A percentile compares a stretch with the other conserved stretches of the same genome.
phyloP scores from a whole-genome alignment of 37 sponge, comb jelly and placozoan genomes.

The Crambe crambe region DNA sequence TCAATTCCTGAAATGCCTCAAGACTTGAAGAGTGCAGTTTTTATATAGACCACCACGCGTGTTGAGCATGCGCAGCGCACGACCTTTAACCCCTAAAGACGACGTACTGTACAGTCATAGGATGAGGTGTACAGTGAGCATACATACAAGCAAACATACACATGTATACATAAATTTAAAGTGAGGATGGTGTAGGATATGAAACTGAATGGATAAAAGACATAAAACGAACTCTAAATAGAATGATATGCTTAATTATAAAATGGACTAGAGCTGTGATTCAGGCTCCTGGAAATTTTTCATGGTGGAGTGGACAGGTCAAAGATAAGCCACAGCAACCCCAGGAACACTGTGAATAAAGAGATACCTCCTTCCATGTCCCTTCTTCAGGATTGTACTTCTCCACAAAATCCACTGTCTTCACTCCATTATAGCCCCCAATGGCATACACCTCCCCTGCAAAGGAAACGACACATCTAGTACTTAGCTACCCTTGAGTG shows the following conservation, averaged over 20 bases:
- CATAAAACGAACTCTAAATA: not conserved
- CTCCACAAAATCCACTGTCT: slow-evolving; percentile 90
- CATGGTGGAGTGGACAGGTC: slow-evolving; percentile 81
- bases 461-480: no score
- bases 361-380: slow-evolving; percentile 78
- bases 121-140: not conserved
- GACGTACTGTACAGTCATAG: no score
- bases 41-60: slow-evolving; percentile 40
- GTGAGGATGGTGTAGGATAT: not conserved
- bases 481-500: slow-evolving; percentile 70
- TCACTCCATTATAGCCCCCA: slow-evolving; percentile 90
- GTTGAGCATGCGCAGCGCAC: slow-evolving; percentile 12
- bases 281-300: slow-evolving; percentile 74
- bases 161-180: slow-evolving; percentile 22
- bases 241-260: no score
- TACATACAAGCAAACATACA: slow-evolving; percentile 25
- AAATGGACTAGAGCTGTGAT: slow-evolving; percentile 44
- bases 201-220: not conserved
- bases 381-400: slow-evolving; percentile 83
- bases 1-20: not conserved
- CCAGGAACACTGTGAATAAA: slow-evolving; percentile 87
- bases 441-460: slow-evolving; percentile 89
- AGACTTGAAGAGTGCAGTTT: not conserved
- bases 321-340: slow-evolving; percentile 83
- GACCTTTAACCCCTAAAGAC: not conserved